These are phyloP conservation scores for Idaea aversata DNA, from an alignment of 2,888 invertebrate species.

Conservation along the genomic window DNA sequence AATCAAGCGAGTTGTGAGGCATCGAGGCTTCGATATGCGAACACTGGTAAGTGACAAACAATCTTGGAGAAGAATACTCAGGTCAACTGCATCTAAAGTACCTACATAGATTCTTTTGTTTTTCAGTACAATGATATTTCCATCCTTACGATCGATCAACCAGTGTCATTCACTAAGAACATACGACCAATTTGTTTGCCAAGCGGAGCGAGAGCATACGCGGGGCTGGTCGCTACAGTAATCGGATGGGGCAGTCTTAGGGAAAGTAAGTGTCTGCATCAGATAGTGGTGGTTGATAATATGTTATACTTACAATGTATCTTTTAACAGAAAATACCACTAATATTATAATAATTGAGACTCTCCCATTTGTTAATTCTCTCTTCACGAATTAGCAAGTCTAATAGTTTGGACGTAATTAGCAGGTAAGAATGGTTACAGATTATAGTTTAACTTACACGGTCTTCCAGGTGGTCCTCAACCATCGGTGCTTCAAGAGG, in stretches of 20 bases:
- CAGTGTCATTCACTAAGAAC: slow-evolving; percentile 85
- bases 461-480: slow-evolving; percentile 86
- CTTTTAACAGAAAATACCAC: no score
- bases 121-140: slow-evolving; percentile 91
- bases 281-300: no score
- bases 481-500: slow-evolving; percentile 90
- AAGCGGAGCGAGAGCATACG: slow-evolving; percentile 79
- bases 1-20: slow-evolving; percentile 91
- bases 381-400: no score
- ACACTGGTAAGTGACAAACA: slow-evolving; percentile 81
- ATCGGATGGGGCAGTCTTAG: slow-evolving; percentile 93
- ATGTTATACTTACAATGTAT: no score
- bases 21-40: slow-evolving; percentile 90
- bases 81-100: neutral
- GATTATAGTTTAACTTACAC: neutral
- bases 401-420: no score
- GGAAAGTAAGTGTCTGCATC: slow-evolving; percentile 81
- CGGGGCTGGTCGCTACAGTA: slow-evolving; percentile 87
- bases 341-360: no score
- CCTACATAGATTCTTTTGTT: slow-evolving; percentile 4
- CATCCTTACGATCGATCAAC: slow-evolving; percentile 87
- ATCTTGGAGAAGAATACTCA: neutral
- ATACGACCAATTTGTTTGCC: slow-evolving; percentile 91
- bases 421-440: no score
- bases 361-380: no score